Percentiles rank a stretch among this genome's conserved stretches.
phyloP scores from a whole-genome alignment of 2,113 vertebrate species.

The Podilymbus podiceps region DNA sequence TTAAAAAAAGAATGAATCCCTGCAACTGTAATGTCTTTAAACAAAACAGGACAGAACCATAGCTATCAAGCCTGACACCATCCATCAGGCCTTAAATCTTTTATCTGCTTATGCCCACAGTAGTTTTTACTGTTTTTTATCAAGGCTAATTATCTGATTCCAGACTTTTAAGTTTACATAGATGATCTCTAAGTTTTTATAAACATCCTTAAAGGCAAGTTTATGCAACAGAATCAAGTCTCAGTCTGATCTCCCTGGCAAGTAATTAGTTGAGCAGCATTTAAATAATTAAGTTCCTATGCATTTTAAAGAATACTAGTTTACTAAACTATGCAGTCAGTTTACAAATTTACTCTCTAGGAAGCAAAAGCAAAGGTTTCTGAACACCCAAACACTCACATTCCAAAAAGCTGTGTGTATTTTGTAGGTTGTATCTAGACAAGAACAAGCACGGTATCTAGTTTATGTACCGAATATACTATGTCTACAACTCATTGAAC shows the following conservation, averaged over 20 bases:
- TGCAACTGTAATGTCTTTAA: background rate
- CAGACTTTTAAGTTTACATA: background rate
- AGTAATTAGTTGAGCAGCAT: background rate
- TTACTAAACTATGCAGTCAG: background rate
- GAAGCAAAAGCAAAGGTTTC: background rate
- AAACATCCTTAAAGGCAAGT: conserved; percentile 13
- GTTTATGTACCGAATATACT: background rate
- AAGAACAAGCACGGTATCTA: background rate
- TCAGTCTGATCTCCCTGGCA: background rate
- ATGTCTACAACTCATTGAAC: rapidly evolving
- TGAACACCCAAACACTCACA: background rate
- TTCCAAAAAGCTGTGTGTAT: background rate
- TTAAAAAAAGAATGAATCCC: background rate
- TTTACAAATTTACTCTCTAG: background rate
- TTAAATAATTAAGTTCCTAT: background rate
- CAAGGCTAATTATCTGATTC: background rate
- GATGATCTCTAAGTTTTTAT: background rate
- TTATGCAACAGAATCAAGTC: conserved; percentile 23
- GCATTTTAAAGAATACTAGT: background rate
- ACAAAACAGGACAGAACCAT: background rate
- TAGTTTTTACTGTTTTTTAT: conserved; percentile 12
- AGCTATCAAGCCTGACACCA: background rate
- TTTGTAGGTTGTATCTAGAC: background rate
- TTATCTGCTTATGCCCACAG: background rate
- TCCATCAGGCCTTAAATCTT: background rate